phyloP scores from a whole-genome alignment of 1,140 invertebrate species.

The Habropoda laboriosa region DNA sequence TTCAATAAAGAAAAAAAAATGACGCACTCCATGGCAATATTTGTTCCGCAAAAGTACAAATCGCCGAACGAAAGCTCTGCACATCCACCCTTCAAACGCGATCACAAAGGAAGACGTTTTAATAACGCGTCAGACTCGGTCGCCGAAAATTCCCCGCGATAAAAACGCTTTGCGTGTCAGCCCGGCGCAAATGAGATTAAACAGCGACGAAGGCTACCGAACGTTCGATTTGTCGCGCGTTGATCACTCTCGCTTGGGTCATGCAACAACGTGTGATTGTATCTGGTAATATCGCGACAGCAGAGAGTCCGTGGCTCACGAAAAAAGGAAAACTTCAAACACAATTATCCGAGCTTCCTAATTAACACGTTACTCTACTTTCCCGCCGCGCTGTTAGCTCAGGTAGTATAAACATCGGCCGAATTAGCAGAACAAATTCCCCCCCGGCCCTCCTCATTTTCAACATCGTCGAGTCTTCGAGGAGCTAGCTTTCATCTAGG shows the following conservation, averaged over 20 bases:
- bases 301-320: neutral
- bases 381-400: constrained; percentile 50
- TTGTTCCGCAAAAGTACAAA: too few species aligned
- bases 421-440: constrained; percentile 67
- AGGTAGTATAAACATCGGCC: constrained; percentile 63
- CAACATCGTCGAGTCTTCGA: constrained; percentile 3
- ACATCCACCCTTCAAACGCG: too few species aligned
- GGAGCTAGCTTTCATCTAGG: constrained; percentile 25
- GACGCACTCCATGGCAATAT: too few species aligned
- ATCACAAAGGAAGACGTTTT: neutral
- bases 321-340: constrained; percentile 65
- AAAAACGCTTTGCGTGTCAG: neutral
- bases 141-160: neutral
- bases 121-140: neutral
- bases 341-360: constrained; percentile 63
- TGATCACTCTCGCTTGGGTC: neutral
- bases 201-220: neutral
- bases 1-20: too few species aligned
- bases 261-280: neutral
- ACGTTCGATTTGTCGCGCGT: neutral
- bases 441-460: neutral
- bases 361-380: constrained; percentile 63
- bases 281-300: neutral
- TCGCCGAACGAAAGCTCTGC: too few species aligned
- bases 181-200: neutral